Conservation (phyloP, 2,888 invertebrate species). For the Marasmarcha lunaedactyla region DNA sequence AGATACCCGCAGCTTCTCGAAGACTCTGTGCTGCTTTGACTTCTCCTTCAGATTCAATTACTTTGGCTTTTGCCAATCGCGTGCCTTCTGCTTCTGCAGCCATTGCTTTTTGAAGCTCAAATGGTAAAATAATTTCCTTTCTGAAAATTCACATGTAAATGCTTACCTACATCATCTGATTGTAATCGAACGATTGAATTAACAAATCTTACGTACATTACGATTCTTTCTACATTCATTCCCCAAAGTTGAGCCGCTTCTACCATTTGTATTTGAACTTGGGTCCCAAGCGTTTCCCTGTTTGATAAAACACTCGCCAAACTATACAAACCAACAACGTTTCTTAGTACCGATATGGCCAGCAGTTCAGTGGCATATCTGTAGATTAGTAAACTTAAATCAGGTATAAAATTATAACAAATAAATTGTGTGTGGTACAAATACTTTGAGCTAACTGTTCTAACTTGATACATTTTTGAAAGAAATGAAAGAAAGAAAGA, state of each 20-base stretch:
- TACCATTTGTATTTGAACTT: constrained; percentile 61
- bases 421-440: too few species aligned
- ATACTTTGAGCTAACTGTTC: too few species aligned
- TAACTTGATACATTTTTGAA: too few species aligned
- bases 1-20: constrained; percentile 30
- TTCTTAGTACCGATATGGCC: constrained; percentile 57
- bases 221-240: constrained; percentile 71
- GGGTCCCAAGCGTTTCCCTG: constrained; percentile 68
- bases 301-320: constrained; percentile 73
- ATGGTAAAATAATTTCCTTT: constrained; percentile 35
- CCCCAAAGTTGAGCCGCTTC: constrained; percentile 66
- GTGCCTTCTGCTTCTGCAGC: constrained; percentile 43
- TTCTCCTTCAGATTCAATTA: constrained; percentile 43
- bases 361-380: constrained; percentile 47
- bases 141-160: constrained; percentile 14
- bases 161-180: background rate
- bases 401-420: too few species aligned
- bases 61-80: constrained; percentile 38
- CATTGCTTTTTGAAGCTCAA: constrained; percentile 41
- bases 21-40: constrained; percentile 39
- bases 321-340: constrained; percentile 73
- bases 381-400: too few species aligned
- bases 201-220: constrained; percentile 54
- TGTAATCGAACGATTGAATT: background rate
- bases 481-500: too few species aligned